Conservation (phyloP, 2,888 invertebrate species). For the Notocelia uddmanniana region DNA sequence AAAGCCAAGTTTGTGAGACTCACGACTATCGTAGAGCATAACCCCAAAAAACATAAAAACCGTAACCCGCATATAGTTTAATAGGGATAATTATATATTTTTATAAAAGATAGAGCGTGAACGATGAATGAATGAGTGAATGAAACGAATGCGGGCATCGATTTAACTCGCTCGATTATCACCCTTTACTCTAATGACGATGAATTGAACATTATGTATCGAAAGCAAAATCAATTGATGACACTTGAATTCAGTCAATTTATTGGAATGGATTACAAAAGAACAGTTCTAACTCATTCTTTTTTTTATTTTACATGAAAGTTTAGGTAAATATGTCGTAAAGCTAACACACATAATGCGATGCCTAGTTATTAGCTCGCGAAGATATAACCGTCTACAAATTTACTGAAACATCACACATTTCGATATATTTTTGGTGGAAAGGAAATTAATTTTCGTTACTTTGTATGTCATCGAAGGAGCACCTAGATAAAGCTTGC, state of each 20-base stretch:
- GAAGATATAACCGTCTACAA: no score
- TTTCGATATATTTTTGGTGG: no score
- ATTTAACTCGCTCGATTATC: slow-evolving; percentile 75
- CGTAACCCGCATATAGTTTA: slow-evolving; percentile 78
- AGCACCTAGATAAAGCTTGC: no score
- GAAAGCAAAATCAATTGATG: slow-evolving; percentile 56
- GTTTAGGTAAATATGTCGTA: neutral
- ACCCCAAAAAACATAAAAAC: slow-evolving; percentile 59
- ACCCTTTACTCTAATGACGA: slow-evolving; percentile 72
- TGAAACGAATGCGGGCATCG: slow-evolving; percentile 75
- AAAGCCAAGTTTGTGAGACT: neutral
- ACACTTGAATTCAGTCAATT: slow-evolving; percentile 29
- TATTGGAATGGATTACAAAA: slow-evolving; percentile 11
- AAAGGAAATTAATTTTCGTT: no score
- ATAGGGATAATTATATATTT: slow-evolving; percentile 82
- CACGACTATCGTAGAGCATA: slow-evolving; percentile 47
- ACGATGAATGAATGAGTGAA: slow-evolving; percentile 53
- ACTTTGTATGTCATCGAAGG: no score
- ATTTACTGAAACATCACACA: no score
- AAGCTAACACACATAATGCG: neutral
- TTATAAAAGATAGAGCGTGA: slow-evolving; percentile 72
- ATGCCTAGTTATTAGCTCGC: neutral
- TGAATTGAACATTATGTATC: slow-evolving; percentile 70
- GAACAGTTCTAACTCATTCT: no score
- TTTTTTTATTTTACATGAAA: no score